Conservation (phyloP, 1,140 invertebrate species). For the Galendromus occidentalis region DNA sequence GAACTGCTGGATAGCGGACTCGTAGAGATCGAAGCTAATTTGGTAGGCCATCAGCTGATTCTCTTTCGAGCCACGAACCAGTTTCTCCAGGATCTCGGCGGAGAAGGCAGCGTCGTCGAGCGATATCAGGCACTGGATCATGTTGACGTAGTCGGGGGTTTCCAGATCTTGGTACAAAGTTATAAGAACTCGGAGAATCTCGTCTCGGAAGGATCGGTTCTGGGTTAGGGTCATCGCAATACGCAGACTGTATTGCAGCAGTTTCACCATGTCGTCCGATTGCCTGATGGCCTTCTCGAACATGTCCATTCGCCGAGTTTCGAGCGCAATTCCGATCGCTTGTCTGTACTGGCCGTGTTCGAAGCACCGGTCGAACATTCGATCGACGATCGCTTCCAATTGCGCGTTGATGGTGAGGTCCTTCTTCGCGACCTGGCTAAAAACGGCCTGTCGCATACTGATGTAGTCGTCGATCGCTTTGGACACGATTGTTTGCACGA, state of each 20-base stretch:
- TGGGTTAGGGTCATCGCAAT: slow-evolving; percentile 88
- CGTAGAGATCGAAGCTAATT: slow-evolving; percentile 96
- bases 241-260: slow-evolving; percentile 83
- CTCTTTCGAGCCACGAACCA: slow-evolving; percentile 33
- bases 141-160: slow-evolving; percentile 82
- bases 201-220: slow-evolving; percentile 72
- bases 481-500: slow-evolving; percentile 86
- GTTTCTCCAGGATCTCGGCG: slow-evolving; percentile 68
- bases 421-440: slow-evolving; percentile 34
- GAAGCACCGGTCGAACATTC: slow-evolving; percentile 88
- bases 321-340: slow-evolving; percentile 75
- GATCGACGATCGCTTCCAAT: slow-evolving; percentile 78
- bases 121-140: slow-evolving; percentile 90
- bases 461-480: slow-evolving; percentile 92
- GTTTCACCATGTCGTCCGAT: slow-evolving; percentile 68
- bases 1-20: slow-evolving; percentile 96
- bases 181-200: slow-evolving; percentile 67
- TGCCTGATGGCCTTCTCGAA: slow-evolving; percentile 74
- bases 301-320: slow-evolving; percentile 87
- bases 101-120: slow-evolving; percentile 76
- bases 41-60: slow-evolving; percentile 82
- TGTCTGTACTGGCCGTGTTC: slow-evolving; percentile 83
- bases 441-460: slow-evolving; percentile 47
- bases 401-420: slow-evolving; percentile 53
- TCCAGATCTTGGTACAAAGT: slow-evolving; percentile 62